Base-by-base conservation (phyloP, 2,888 invertebrate species). In the Pseudococcus longispinus region DNA sequence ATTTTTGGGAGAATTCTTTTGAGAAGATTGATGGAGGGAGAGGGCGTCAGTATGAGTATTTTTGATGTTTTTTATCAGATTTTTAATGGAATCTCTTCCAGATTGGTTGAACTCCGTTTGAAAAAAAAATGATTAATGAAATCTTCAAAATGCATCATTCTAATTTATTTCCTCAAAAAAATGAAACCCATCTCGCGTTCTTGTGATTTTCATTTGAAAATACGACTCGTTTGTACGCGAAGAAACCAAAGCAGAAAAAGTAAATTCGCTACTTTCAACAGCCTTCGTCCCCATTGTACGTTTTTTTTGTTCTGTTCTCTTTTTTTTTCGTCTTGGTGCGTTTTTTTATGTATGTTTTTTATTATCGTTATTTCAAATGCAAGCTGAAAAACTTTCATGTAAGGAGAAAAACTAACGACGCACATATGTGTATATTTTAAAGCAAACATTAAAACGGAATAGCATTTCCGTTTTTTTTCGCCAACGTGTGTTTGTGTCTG, bases 351-450 rank as follows among this genome's bases (percentile, higher is more conserved):
- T 65, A 37, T 84, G 84, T 55, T 83, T 83, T 74, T 83, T 83
- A 83, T 55, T 83, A 55, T 51, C 23, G 83, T 29, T 83, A 29
- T 83, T 83, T 51, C 83, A 83, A 83, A 83, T 83, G 83, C 84
- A 37, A 84, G 60, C 83, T 20, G 29, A 55, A 46, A 51, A 83
- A 83, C 84, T 51, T 74, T n/a, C 32, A 29, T 74, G 74, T 15
- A 51, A 70, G 11, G 29, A 74, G 74, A 74, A 74, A 29, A 74
- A 29, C 32, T 32, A 74, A 74, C 74, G 74, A 74, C 74, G 74
- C 60, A 65, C 84, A 84, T 84, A 84, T 84, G 84, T 60, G 84
- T 84, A 84, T 46, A 15, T 84, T 84, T 84, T 84, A 65, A 84
- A 84, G 60, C 65, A 84, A 84, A 84, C 84, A 84, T 84, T 60